A percentile compares a stretch with the other conserved stretches of the same genome.
phyloP scores from a whole-genome alignment of 2,888 invertebrate species.

The Chesias legatella region DNA sequence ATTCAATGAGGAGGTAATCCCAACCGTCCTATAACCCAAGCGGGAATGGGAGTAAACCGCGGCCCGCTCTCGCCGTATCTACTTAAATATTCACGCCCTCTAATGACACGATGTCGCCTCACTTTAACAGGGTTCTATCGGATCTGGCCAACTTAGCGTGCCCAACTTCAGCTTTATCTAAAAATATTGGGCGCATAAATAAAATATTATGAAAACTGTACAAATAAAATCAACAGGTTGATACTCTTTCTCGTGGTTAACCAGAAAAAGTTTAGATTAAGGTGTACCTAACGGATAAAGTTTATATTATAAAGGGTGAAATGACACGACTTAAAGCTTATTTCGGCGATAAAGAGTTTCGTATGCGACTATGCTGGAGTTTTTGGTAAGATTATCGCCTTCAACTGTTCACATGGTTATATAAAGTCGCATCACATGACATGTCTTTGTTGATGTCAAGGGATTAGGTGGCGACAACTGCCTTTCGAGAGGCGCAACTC shows the following conservation, averaged over 20 bases:
- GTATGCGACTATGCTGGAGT: too few relatives aligned
- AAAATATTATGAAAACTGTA: constrained; percentile 12
- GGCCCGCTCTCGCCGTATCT: constrained; percentile 58
- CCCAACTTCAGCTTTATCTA: constrained; percentile 34
- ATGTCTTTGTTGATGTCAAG: too few relatives aligned
- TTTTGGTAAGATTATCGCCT: too few relatives aligned
- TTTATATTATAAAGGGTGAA: too few relatives aligned
- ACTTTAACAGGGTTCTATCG: constrained; percentile 55
- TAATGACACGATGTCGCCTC: constrained; percentile 67
- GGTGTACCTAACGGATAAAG: too few relatives aligned
- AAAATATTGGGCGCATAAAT: constrained; percentile 7
- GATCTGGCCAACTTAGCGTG: constrained; percentile 35
- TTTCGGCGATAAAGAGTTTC: too few relatives aligned
- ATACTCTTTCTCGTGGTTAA: constrained; percentile 5
- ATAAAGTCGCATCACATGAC: too few relatives aligned
- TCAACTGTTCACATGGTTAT: too few relatives aligned
- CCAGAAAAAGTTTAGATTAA: neutral
- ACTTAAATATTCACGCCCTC: constrained; percentile 74
- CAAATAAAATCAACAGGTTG: constrained; percentile 17
- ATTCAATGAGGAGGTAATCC: constrained; percentile 69
- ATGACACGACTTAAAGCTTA: too few relatives aligned
- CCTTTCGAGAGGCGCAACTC: too few relatives aligned
- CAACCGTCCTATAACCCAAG: constrained; percentile 56
- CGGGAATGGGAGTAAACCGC: constrained; percentile 54
- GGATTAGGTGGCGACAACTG: too few relatives aligned